phyloP scores from a whole-genome alignment of 2,797 vertebrate species.

The Pseudocheirus occidentalis region DNA sequence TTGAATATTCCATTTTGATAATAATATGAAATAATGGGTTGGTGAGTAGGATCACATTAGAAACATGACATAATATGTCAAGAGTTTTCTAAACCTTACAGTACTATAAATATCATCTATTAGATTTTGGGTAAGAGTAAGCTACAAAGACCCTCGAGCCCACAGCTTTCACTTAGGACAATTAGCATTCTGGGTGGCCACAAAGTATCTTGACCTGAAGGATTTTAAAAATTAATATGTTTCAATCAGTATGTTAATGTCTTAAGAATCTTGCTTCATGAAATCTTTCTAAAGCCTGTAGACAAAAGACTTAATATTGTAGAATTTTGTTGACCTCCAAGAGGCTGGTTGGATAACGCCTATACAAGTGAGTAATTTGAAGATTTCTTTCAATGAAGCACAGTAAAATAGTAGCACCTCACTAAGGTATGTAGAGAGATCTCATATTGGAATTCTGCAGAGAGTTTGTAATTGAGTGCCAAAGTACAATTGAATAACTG shows the following conservation, averaged over 20 bases:
- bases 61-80: neutral
- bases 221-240: neutral
- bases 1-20: neutral
- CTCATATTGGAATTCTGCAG: neutral
- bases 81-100: neutral
- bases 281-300: slow-evolving; percentile 33
- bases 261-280: neutral
- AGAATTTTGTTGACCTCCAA: neutral
- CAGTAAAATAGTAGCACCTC: neutral
- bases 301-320: neutral
- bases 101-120: neutral
- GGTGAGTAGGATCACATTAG: neutral
- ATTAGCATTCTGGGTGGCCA: neutral
- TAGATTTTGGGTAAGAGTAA: neutral
- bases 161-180: neutral
- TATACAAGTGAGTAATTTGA: slow-evolving; percentile 1
- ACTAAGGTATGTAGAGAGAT: neutral
- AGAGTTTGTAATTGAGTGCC: neutral
- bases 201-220: neutral
- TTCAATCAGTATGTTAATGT: neutral
- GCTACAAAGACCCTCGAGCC: neutral
- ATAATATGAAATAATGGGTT: neutral
- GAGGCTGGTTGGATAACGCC: neutral
- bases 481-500: neutral
- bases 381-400: neutral